Evolutionary conservation across 2,888 invertebrate genomes (phyloP).

Genomic region (Tanaodytes sp.): DNA sequence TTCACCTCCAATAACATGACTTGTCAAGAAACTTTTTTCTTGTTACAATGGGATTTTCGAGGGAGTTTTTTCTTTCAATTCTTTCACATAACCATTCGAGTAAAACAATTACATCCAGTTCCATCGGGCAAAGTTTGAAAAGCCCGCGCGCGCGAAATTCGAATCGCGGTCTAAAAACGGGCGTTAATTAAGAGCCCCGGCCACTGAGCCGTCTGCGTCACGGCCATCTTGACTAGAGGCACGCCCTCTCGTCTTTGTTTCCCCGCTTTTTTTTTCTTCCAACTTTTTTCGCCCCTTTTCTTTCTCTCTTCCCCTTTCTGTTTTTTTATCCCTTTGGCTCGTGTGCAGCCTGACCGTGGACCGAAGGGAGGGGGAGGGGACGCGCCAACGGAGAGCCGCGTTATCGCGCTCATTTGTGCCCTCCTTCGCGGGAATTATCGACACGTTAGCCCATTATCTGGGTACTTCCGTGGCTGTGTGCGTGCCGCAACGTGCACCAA

Average conservation of each 20-base stretch:
- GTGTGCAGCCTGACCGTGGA: constrained; percentile 39
- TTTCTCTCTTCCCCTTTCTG: too few species aligned
- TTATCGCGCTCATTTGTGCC: constrained; percentile 47
- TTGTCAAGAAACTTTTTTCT: too few species aligned
- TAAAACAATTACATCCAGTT: too few species aligned
- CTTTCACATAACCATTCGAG: too few species aligned
- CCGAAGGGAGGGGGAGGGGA: constrained; percentile 37
- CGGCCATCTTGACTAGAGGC: constrained; percentile 72
- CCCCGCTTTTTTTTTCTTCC: constrained; percentile 70
- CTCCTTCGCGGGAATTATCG: constrained; percentile 51
- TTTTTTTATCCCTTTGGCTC: too few species aligned
- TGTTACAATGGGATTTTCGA: too few species aligned
- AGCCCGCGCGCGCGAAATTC: constrained; percentile 32
- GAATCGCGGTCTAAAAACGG: constrained; percentile 51
- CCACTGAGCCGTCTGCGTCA: constrained; percentile 66
- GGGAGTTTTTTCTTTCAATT: too few species aligned
- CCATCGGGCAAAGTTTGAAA: constrained; percentile 28
- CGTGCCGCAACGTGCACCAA: constrained; percentile 30
- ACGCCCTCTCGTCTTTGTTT: constrained; percentile 72
- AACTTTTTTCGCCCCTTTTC: constrained; percentile 58
- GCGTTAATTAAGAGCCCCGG: constrained; percentile 71
- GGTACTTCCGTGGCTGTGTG: constrained; percentile 26
- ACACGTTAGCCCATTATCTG: constrained; percentile 40
- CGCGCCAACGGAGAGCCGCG: constrained; percentile 12
- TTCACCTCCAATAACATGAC: too few species aligned